Conservation (phyloP, 2,797 vertebrate genomes). For the Lerista edwardsae region DNA sequence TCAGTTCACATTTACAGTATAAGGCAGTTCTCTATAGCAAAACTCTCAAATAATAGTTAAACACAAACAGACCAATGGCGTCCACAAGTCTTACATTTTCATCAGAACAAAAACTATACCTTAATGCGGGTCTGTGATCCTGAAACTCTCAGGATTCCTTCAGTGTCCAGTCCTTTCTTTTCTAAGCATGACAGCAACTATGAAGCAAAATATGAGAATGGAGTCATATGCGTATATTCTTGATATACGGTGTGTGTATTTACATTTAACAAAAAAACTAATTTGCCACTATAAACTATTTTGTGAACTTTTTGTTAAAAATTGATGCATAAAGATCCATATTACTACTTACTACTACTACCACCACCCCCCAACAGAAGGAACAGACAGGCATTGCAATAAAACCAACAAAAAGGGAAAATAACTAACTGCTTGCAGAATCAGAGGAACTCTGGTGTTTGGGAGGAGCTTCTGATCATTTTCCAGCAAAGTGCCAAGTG, state of each 20-base stretch:
- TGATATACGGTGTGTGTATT: neutral
- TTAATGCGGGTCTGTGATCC: slow-evolving; percentile 92
- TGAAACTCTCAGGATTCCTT: slow-evolving; percentile 90
- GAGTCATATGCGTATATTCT: neutral
- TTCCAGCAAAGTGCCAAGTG: slow-evolving; percentile 85
- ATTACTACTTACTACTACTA: neutral
- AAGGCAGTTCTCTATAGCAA: neutral
- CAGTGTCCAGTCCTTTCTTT: slow-evolving; percentile 87
- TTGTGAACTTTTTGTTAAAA: no score
- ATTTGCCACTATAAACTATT: no score
- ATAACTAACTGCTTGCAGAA: slow-evolving; percentile 84
- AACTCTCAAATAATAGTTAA: neutral
- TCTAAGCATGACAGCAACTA: slow-evolving; percentile 91
- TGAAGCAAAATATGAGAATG: slow-evolving; percentile 14
- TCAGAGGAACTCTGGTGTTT: slow-evolving; percentile 81
- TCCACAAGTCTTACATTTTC: neutral
- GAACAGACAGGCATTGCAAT: neutral
- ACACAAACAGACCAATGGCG: neutral
- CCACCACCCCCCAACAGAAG: neutral
- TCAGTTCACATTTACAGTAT: neutral
- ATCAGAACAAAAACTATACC: slow-evolving; percentile 69
- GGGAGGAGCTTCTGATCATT: slow-evolving; percentile 85
- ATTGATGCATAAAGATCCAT: no score
- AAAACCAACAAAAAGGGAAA: neutral
- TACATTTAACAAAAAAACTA: no score